phyloP scores from a whole-genome alignment of 2,888 invertebrate genomes.

The Andrena camellia region DNA sequence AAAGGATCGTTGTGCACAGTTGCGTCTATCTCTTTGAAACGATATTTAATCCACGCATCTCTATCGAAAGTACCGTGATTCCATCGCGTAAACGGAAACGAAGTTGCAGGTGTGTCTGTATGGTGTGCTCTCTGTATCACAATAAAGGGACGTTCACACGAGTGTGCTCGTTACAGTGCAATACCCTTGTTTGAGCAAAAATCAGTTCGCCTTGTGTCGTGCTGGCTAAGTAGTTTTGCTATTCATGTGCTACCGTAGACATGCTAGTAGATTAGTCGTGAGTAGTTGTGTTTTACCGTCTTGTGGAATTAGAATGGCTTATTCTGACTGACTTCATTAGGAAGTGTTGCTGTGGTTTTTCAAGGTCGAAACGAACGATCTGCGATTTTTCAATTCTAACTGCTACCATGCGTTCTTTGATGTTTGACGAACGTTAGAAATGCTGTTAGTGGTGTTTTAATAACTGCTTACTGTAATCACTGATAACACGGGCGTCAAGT shows the following conservation, averaged over 20 bases:
- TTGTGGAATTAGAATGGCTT: constrained; percentile 46
- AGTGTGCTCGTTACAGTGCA: constrained; percentile 53
- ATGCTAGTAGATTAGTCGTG: constrained; percentile 44
- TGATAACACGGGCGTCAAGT: constrained; percentile 37
- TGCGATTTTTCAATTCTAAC: background rate
- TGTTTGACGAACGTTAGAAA: constrained; percentile 32
- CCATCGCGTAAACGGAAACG: background rate
- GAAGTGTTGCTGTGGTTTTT: constrained; percentile 36
- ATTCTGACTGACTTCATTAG: constrained; percentile 56
- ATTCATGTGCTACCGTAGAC: constrained; percentile 46
- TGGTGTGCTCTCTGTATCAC: constrained; percentile 60
- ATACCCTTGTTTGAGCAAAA: constrained; percentile 34
- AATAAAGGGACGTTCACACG: constrained; percentile 69
- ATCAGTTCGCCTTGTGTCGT: constrained; percentile 31
- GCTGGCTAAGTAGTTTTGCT: constrained; percentile 55
- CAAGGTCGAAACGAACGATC: constrained; percentile 1
- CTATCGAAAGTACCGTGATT: constrained; percentile 21
- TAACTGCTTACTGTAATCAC: constrained; percentile 34
- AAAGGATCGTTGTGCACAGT: background rate
- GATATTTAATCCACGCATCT: background rate
- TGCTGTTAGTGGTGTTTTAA: constrained; percentile 27
- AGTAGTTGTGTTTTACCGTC: constrained; percentile 4
- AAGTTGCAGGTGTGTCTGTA: constrained; percentile 54
- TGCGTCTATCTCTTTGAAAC: constrained; percentile 40
- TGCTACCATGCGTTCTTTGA: constrained; percentile 12